Evolutionary conservation across 2,113 vertebrate species (phyloP), one percentile per base, ranked within the genome.

Genomic region (Phoxinus phoxinus): DNA sequence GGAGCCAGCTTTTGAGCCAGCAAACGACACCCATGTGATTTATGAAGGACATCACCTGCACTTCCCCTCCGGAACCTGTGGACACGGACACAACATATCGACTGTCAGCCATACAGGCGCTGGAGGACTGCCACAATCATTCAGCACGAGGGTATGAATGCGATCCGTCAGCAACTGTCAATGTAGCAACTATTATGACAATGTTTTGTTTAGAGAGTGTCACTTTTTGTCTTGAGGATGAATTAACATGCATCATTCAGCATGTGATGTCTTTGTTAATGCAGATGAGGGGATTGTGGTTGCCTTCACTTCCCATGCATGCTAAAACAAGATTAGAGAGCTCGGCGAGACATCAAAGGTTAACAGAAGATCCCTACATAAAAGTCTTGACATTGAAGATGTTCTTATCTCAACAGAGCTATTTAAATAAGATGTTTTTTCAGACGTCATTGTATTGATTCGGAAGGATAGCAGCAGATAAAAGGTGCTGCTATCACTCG

Each of bases 11-110:
- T 89, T 89, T 85, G 85, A 87, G 21, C 88, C 83, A 83, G 83
- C 59, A n/a, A 87, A 89, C 3, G 85, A 37, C 84, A 85, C 88
- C 84, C 96, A 98, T 93, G 93, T 95, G 90, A 93, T 99, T 92
- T 96, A 96, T 93, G 83, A 91, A 59, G 94, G 93, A 11, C 94
- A 95, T 85, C 93, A 93, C 37, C 92, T 97, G 90, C 86, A 30
- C 69, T 85, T 94, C n/a, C 17, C 89, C 83, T 86, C 93, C 3
- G 98, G 98, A 27, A 93, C 94, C 2, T 99, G 98, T 56, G 97
- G 97, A 41, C 95, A 96, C 9, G 94, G 92, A 83, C 92, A 90
- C 86, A 94, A 94, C 91, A 53, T 91, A 2, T 94, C 96, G 6
- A 86, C 74, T 53, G 44, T 56, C 25, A 44, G 59, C 72, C 81